Base-by-base conservation (phyloP, 2,797 vertebrate genomes). In the Euphonia xanthogaster region DNA sequence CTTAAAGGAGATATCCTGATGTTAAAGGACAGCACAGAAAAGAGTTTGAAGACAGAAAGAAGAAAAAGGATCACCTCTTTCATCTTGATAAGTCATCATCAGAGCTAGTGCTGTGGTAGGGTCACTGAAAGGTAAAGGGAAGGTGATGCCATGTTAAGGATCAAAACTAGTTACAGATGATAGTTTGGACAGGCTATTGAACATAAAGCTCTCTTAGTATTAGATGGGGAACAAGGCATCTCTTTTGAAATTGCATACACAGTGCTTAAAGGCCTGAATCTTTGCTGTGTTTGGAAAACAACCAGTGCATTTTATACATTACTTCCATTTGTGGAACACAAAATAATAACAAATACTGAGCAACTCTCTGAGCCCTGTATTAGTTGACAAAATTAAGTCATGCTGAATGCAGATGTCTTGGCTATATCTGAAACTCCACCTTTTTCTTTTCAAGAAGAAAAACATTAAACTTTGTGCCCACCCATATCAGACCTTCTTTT, bases 271-370 rank as follows among this genome's bases (percentile, higher is more conserved):
- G 67, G 33, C 58, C 81, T 66, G 53, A 72, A 57, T 88, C 75
- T 89, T 68, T 91, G 68, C 84, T 80, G 47, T 77, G 54, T 91
- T 94, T 93, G 72, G 81, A 93, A 94, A 87, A 91, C 57, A 67
- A 88, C 33, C 22, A 35, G 35, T 68, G 19, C 2, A 0, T 82
- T 94, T 93, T 51, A 91, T 80, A 85, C 68, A 74, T 89, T 87
- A 45, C 50, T 92, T 93, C 92, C 92, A 95, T 95, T 81, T 95
- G 84, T 82, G 27, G 60, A 94, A 76, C 44, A 80, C 61, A 85
- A 86, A 88, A 61, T 86, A 74, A 54, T 71, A 90, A 93, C 78
- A 81, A 81, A 82, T 30, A 82, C 42, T 8, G 42, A 94, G 42
- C 53, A 80, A 68, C 31, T 35, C 71, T 79, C 81, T 42, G 65